Percentiles rank a stretch among this genome's conserved stretches.
These are phyloP conservation scores for Dipodomys ordii DNA, from an alignment of 2,113 vertebrate species.

Conservation along the genomic window DNA sequence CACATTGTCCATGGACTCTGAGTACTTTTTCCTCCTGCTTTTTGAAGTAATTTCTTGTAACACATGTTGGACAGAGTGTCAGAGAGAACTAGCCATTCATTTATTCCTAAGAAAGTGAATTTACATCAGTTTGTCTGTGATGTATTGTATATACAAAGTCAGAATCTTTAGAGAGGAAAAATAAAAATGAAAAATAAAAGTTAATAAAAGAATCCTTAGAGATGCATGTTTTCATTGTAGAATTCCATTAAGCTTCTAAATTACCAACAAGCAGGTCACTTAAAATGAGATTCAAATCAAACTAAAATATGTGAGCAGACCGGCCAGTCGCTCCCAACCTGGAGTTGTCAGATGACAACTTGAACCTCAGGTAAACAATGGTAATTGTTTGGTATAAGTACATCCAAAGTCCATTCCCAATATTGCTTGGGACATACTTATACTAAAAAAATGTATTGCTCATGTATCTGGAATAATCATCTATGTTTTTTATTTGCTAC, in stretches of 20 bases:
- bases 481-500: constrained; percentile 39
- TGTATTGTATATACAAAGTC: neutral
- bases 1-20: neutral
- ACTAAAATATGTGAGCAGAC: neutral
- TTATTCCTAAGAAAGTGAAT: neutral
- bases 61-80: neutral
- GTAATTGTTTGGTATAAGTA: neutral
- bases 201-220: neutral
- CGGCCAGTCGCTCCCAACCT: neutral
- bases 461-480: constrained; percentile 47
- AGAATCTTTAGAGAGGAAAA: neutral
- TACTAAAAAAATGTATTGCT: neutral
- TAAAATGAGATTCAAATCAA: neutral
- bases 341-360: neutral
- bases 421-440: neutral
- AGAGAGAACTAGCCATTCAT: neutral
- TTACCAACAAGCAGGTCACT: neutral
- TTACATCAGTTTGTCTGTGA: neutral
- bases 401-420: neutral
- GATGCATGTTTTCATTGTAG: neutral
- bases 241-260: neutral
- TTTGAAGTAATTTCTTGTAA: neutral
- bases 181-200: no score
- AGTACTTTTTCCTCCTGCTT: neutral
- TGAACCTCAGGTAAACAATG: constrained; percentile 9